phyloP scores from a whole-genome alignment of 2,888 invertebrate genomes.

The Macaria notata region DNA sequence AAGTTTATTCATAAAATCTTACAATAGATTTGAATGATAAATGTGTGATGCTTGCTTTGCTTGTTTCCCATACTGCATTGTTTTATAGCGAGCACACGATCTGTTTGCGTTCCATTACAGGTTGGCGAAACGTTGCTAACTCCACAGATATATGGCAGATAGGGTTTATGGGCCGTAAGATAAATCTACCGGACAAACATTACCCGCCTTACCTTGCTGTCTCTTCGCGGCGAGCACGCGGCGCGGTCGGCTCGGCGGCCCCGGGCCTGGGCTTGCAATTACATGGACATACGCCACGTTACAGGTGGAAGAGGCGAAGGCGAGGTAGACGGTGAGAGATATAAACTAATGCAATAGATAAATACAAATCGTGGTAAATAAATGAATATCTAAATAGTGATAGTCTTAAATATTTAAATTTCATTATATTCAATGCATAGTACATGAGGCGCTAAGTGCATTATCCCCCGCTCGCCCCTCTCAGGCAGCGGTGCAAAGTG shows the following conservation, averaged over 20 bases:
- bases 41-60: too few relatives aligned
- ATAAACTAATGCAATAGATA: too few relatives aligned
- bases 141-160: conserved; percentile 26
- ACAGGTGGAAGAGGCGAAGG: too few relatives aligned
- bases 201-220: not conserved
- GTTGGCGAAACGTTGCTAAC: conserved; percentile 24
- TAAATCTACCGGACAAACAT: conserved; percentile 24
- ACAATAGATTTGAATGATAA: too few relatives aligned
- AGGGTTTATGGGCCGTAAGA: conserved; percentile 26
- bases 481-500: conserved; percentile 27
- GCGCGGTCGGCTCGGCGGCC: too few relatives aligned
- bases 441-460: conserved; percentile 6
- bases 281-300: too few relatives aligned
- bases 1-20: too few relatives aligned
- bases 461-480: conserved; percentile 1
- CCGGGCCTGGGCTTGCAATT: too few relatives aligned
- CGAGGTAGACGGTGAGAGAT: too few relatives aligned
- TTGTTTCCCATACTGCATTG: conserved; percentile 1
- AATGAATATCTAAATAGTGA: too few relatives aligned
- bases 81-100: conserved; percentile 10
- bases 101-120: conserved; percentile 34
- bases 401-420: too few relatives aligned
- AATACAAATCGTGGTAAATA: too few relatives aligned
- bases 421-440: not conserved
- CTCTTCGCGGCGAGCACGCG: not conserved